Evolutionary conservation across 2,888 invertebrate genomes (phyloP), one percentile per base, ranked within the genome.

Genomic region (Amiota mariae): DNA sequence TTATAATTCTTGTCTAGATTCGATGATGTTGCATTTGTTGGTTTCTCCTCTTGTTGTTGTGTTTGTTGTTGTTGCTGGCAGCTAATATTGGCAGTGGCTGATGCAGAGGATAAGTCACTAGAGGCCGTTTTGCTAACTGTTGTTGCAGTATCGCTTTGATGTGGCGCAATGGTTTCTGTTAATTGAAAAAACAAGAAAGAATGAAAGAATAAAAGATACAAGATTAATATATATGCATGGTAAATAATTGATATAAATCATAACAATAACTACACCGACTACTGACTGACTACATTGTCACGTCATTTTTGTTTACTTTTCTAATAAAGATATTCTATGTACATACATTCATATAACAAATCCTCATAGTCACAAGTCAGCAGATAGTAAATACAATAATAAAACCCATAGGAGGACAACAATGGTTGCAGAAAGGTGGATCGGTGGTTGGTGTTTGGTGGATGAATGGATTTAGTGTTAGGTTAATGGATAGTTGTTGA

Each of bases 21-120:
- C 3, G 36, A 36, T 36, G 46, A 24, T 48, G 59, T 66, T 20
- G 70, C 47, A 36, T 72, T 64, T 59, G 13, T 20, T 59, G 72
- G 47, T 47, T 57, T 70, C 57, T 75, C 61, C 70, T 67, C 59
- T 76, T 77, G 79, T 77, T 78, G 80, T 72, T 77, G 77, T 75
- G 80, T 78, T 75, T 81, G 79, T 84, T 86, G 77, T 86, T 82
- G 81, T 90, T 90, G 87, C 88, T 90, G 89, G 90, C 91, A 86
- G 90, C 90, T 88, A 89, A 90, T 83, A 90, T 91, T 85, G 91
- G 90, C 85, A 92, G 90, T 86, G 91, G 91, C 87, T 90, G 90
- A 82, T 91, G 91, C 84, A 90, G 90, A 84, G 80, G 85, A 87
- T 85, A 88, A 84, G 85, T 88, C 87, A 82, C 85, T 87, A 75